A percentile compares a stretch with the other conserved stretches of the same genome.
Conservation (phyloP, 2,888 invertebrate species). For the Ashinkailepas kermadecensis region DNA sequence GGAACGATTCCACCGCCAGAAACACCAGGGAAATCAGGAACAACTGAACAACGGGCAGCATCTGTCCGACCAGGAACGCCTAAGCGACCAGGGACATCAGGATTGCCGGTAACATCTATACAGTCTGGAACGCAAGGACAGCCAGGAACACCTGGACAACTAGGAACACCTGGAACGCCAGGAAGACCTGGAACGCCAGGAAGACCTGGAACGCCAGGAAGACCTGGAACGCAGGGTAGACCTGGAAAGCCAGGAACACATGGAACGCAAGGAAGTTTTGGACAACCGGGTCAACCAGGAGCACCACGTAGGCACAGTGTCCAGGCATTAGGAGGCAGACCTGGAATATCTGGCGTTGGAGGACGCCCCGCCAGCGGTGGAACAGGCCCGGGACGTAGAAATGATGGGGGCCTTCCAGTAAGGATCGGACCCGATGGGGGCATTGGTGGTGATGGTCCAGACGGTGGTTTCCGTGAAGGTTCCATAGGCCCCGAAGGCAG, state of each 20-base stretch:
- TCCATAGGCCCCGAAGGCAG: slow-evolving; percentile 1
- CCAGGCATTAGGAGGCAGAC: background rate
- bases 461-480: slow-evolving; percentile 25
- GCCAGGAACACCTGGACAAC: background rate
- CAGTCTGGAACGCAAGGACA: background rate
- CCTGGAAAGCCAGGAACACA: background rate
- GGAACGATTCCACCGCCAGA: no score
- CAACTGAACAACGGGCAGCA: no score
- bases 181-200: no score
- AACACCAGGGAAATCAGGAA: no score
- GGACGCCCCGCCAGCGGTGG: background rate
- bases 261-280: background rate
- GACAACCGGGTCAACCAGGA: slow-evolving; percentile 24
- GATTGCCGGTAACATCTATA: no score
- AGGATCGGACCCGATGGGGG: slow-evolving; percentile 19
- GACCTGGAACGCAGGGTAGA: background rate
- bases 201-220: background rate
- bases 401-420: background rate
- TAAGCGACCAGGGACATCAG: no score
- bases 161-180: no score
- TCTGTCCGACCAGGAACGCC: no score
- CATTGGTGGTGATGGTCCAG: slow-evolving; percentile 24
- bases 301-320: no score
- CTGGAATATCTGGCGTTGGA: slow-evolving; percentile 25
- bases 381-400: no score